Conservation (phyloP, 2,888 invertebrate species). For the Trichopria drosophilae region DNA sequence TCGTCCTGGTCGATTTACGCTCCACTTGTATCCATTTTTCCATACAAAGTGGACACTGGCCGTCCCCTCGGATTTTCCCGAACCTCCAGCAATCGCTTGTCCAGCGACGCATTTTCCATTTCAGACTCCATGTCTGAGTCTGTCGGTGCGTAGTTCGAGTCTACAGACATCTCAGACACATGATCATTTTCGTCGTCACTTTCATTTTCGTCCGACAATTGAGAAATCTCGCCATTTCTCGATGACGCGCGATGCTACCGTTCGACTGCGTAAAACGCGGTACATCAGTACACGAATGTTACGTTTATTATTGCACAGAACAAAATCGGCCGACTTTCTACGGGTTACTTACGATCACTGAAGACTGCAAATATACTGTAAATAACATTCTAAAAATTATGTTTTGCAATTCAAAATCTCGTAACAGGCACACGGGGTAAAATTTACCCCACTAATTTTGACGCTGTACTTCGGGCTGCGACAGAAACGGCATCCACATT, state of each 20-base stretch:
- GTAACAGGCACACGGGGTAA: not conserved
- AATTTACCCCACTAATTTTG: conserved; percentile 4
- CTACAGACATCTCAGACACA: conserved; percentile 8
- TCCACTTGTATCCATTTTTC: conserved; percentile 7
- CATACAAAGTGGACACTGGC: not conserved
- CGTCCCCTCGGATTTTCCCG: conserved; percentile 11
- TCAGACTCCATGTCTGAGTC: not conserved
- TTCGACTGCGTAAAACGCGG: conserved; percentile 10
- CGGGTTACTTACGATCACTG: conserved; percentile 4
- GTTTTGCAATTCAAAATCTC: not conserved
- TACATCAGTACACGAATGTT: conserved; percentile 1
- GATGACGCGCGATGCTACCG: conserved; percentile 11
- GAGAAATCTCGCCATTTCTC: not conserved
- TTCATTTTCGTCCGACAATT: not conserved
- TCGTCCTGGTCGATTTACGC: not conserved
- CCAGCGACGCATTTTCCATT: not conserved
- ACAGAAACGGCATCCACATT: no score
- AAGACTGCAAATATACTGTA: not conserved
- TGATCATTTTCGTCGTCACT: conserved; percentile 9
- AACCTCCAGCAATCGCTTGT: not conserved
- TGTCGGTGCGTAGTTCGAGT: conserved; percentile 11
- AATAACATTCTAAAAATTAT: not conserved
- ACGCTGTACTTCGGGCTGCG: not conserved
- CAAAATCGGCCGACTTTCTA: not conserved
- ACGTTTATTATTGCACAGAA: not conserved